These are phyloP conservation scores for Vultur gryphus DNA, from an alignment of 2,797 vertebrate genomes.

Conservation along the genomic window DNA sequence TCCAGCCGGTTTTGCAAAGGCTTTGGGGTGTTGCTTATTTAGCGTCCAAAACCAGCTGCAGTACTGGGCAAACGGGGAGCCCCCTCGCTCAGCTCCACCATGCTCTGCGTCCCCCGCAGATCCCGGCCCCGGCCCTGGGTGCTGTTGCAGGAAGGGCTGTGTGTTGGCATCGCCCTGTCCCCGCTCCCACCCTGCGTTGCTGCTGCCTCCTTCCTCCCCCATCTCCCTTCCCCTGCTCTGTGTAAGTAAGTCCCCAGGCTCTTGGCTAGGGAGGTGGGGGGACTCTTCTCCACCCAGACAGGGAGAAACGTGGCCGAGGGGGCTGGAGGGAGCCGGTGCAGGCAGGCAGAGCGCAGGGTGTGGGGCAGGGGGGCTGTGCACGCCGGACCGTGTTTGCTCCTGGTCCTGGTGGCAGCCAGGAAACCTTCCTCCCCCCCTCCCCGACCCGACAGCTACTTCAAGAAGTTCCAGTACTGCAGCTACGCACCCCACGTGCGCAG, in stretches of 20 bases:
- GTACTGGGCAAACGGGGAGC: rapidly evolving
- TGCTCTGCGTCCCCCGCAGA: neutral
- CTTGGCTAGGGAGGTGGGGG: neutral
- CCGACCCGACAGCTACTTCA: constrained; percentile 57
- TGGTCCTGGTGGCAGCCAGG: neutral
- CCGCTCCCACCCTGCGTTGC: neutral
- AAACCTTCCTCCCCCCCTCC: neutral
- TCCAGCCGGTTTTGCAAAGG: neutral
- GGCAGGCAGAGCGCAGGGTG: no score
- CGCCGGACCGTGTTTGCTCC: rapidly evolving
- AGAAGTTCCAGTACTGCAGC: constrained; percentile 72
- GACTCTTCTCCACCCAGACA: neutral
- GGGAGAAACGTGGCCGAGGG: rapidly evolving
- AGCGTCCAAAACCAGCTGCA: neutral
- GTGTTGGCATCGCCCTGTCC: neutral
- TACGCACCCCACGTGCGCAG: constrained; percentile 70
- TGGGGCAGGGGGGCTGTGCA: neutral
- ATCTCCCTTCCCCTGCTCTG: neutral
- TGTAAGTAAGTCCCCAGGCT: neutral
- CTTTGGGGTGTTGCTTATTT: neutral
- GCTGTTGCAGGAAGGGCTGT: neutral
- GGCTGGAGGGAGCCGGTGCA: no score
- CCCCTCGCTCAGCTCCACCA: rapidly evolving
- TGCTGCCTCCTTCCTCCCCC: neutral
- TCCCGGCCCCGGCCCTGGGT: neutral